These are phyloP conservation scores for Euwallacea similis DNA, from an alignment of 1,140 invertebrate genomes.

Conservation along the genomic window DNA sequence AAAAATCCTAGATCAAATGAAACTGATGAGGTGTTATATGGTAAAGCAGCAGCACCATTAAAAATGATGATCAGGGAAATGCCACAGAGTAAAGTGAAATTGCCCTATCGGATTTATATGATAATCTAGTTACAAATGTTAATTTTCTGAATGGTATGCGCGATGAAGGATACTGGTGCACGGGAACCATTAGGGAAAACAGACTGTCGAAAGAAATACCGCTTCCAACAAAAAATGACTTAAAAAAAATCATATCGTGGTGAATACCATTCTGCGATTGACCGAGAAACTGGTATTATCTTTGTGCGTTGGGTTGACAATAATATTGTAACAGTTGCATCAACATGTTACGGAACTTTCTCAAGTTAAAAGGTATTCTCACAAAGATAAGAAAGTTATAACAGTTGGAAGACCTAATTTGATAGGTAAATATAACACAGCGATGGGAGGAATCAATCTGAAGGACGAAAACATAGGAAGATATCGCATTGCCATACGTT, in stretches of 20 bases:
- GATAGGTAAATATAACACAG: no score
- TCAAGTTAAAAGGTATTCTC: conserved; percentile 44
- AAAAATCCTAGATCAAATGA: no score
- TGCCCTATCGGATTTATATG: conserved; percentile 42
- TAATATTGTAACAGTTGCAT: no score
- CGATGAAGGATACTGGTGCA: no score
- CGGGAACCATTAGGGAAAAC: no score
- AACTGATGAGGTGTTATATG: no score
- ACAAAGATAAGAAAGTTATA: conserved; percentile 47
- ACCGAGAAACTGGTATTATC: conserved; percentile 39
- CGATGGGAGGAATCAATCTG: no score
- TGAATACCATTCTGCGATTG: conserved; percentile 15
- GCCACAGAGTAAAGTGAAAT: conserved; percentile 15
- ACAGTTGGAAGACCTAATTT: no score
- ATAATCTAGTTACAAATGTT: conserved; percentile 47
- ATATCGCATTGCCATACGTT: no score
- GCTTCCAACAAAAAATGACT: no score
- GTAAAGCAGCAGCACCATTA: conserved; percentile 42
- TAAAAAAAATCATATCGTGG: conserved; percentile 24
- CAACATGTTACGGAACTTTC: conserved; percentile 43
- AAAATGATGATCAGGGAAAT: conserved; percentile 42
- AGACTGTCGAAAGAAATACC: no score
- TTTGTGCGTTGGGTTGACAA: conserved; percentile 47
- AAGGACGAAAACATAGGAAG: no score
- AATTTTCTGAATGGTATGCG: conserved; percentile 39